Evolutionary conservation across 2,113 vertebrate species (phyloP).

Genomic region (Dermatemys mawii): DNA sequence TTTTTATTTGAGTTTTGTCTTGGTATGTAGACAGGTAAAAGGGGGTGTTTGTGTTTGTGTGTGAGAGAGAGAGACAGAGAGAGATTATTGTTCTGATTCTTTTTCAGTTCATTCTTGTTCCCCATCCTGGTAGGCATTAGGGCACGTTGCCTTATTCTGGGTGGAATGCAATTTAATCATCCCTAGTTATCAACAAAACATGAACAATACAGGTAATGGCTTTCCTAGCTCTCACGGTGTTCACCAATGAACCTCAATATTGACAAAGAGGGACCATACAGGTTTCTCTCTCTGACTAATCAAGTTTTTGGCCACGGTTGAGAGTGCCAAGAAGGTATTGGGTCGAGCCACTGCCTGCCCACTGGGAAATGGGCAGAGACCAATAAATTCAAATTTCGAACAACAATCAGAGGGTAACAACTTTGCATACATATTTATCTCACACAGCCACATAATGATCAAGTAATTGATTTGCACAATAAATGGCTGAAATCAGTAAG

Average conservation of each 20-base stretch:
- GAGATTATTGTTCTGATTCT: neutral
- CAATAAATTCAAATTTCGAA: neutral
- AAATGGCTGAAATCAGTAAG: neutral
- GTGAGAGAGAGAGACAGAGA: neutral
- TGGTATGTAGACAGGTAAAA: neutral
- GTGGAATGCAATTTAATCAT: neutral
- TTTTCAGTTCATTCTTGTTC: neutral
- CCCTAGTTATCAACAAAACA: neutral
- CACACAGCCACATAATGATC: fast-evolving
- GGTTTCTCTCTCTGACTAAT: neutral
- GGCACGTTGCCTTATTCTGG: neutral
- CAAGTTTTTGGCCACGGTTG: neutral
- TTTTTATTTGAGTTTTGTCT: neutral
- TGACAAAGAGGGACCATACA: neutral
- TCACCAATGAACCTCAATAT: neutral
- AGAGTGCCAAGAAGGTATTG: neutral
- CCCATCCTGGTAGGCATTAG: neutral
- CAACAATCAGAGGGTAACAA: neutral
- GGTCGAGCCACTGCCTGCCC: neutral
- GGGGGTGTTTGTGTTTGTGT: neutral
- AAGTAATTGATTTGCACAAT: neutral
- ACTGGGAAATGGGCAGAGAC: neutral
- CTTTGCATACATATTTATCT: neutral
- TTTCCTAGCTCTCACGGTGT: neutral
- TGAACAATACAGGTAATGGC: neutral